Evolutionary conservation across 1,140 invertebrate genomes (phyloP).

Genomic region (Lasaia peninsularis): DNA sequence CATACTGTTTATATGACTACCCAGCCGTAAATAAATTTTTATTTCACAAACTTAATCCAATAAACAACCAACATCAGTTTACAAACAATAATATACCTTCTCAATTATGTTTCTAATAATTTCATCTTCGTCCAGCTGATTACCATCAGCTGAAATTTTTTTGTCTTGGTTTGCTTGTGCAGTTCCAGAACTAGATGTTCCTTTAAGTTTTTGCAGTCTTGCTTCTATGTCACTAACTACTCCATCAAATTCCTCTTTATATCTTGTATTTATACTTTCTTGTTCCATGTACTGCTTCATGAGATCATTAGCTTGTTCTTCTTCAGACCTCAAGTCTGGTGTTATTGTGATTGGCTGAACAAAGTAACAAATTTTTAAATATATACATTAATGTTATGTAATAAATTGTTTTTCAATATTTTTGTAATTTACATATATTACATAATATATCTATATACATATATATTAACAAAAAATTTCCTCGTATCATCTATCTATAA

Average conservation of each 20-base stretch:
- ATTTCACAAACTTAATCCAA: too few species aligned
- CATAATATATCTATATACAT: too few species aligned
- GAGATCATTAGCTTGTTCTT: slow-evolving; percentile 81
- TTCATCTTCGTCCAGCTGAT: slow-evolving; percentile 44
- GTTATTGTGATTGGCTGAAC: slow-evolving; percentile 45
- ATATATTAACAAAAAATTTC: too few species aligned
- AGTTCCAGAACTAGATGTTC: slow-evolving; percentile 23
- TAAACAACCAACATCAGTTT: too few species aligned
- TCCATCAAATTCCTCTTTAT: slow-evolving; percentile 56
- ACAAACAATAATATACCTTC: slow-evolving; percentile 40
- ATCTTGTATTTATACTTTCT: slow-evolving; percentile 71
- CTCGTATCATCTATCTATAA: too few species aligned
- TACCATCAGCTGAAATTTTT: neutral
- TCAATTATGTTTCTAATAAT: slow-evolving; percentile 50
- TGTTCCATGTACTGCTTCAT: slow-evolving; percentile 80
- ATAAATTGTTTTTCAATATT: too few species aligned
- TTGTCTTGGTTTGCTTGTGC: neutral
- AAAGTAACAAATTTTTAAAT: neutral
- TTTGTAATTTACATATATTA: too few species aligned
- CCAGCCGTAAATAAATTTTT: too few species aligned
- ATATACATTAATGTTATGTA: too few species aligned
- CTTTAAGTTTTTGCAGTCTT: slow-evolving; percentile 75
- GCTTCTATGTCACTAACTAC: slow-evolving; percentile 69
- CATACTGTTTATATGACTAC: too few species aligned
- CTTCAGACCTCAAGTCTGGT: slow-evolving; percentile 76